Evolutionary conservation across 2,888 invertebrate species (phyloP).

Genomic region (Papilio elwesi): DNA sequence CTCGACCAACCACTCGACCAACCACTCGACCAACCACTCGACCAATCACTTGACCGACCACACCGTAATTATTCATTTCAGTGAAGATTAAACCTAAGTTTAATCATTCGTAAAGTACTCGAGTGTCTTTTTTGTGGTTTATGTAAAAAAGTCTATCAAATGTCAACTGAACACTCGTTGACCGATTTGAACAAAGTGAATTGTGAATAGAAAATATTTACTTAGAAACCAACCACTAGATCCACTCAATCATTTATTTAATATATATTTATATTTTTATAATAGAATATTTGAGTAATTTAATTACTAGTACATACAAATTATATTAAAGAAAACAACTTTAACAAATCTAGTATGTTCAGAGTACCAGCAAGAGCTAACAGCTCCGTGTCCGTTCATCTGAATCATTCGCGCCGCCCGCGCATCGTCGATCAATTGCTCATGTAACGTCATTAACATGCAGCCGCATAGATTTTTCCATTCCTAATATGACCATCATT

Average conservation of each 20-base stretch:
- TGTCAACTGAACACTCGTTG: constrained; percentile 22
- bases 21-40: too few species aligned
- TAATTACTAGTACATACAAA: too few species aligned
- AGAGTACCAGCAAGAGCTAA: constrained; percentile 8
- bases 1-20: too few species aligned
- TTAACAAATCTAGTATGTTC: background rate
- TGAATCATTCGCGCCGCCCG: constrained; percentile 36
- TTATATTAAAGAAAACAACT: background rate
- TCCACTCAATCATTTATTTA: background rate
- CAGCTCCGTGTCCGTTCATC: constrained; percentile 25
- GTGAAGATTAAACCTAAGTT: background rate
- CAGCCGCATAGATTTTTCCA: constrained; percentile 39
- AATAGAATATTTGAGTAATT: too few species aligned
- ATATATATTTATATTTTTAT: too few species aligned
- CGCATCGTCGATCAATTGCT: constrained; percentile 37
- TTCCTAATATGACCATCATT: constrained; percentile 36
- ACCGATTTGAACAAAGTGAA: background rate
- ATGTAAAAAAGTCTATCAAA: constrained; percentile 21
- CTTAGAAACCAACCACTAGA: background rate
- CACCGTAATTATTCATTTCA: background rate
- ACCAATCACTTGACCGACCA: too few species aligned
- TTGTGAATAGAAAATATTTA: constrained; percentile 17
- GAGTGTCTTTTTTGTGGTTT: constrained; percentile 17
- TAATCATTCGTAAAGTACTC: constrained; percentile 21
- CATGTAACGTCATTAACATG: constrained; percentile 34